Evolutionary conservation across 2,888 invertebrate species (phyloP).

Genomic region (Axea sp.): DNA sequence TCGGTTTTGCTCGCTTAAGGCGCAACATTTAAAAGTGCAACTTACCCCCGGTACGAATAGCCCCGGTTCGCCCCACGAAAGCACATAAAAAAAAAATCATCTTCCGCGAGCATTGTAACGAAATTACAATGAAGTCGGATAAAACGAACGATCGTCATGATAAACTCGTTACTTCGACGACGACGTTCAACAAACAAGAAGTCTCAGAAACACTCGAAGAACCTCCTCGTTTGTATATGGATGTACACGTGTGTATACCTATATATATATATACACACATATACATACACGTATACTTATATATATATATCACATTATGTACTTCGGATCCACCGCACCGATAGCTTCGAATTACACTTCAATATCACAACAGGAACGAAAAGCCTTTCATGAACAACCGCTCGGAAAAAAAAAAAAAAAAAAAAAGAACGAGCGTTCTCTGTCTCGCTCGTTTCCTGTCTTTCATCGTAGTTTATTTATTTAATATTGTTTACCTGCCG

Average conservation of each 20-base stretch:
- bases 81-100: conserved; percentile 34
- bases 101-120: conserved; percentile 22
- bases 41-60: conserved; percentile 28
- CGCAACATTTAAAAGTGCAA: conserved; percentile 26
- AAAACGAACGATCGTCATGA: conserved; percentile 33
- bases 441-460: neutral
- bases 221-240: neutral
- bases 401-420: neutral
- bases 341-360: conserved; percentile 36
- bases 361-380: conserved; percentile 24
- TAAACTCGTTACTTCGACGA: conserved; percentile 30
- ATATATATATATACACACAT: neutral
- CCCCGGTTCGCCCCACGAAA: conserved; percentile 20
- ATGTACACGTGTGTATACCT: neutral
- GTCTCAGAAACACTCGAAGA: conserved; percentile 25
- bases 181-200: conserved; percentile 27
- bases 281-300: neutral
- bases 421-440: neutral
- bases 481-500: conserved; percentile 59
- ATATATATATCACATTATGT: conserved; percentile 23
- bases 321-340: conserved; percentile 34
- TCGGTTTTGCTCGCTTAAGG: neutral
- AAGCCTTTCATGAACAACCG: neutral
- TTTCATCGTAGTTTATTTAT: conserved; percentile 14
- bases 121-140: conserved; percentile 35